phyloP scores from a whole-genome alignment of 37 sponge, comb jelly and placozoan species.

The Mnemiopsis leidyi region DNA sequence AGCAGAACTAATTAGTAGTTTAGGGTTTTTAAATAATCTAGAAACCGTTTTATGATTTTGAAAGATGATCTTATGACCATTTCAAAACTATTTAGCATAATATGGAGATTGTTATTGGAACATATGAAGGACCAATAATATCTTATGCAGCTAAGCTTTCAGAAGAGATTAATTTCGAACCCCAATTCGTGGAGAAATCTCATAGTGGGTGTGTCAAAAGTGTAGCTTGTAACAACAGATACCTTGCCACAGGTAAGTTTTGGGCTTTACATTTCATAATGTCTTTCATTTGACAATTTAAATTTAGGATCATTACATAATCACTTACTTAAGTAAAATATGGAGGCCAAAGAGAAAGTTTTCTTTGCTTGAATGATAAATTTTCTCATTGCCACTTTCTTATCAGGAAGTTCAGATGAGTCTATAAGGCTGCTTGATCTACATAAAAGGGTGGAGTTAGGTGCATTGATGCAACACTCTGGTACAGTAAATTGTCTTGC shows the following conservation, averaged over 20 bases:
- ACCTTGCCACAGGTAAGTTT: constrained; percentile 49
- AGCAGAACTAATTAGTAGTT: too few relatives aligned
- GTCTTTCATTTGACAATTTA: too few relatives aligned
- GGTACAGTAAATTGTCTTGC: constrained; percentile 18
- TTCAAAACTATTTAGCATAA: too few relatives aligned
- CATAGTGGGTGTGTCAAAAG: constrained; percentile 64
- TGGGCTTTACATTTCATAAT: too few relatives aligned
- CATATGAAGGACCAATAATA: constrained; percentile 44
- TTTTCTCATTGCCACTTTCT: background rate
- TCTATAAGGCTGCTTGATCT: constrained; percentile 56
- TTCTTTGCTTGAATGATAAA: background rate
- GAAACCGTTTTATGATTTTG: too few relatives aligned
- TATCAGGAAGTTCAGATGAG: constrained; percentile 62
- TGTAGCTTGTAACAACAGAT: constrained; percentile 47
- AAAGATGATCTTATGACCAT: too few relatives aligned
- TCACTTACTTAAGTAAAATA: too few relatives aligned
- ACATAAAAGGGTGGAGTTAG: constrained; percentile 57
- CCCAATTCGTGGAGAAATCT: constrained; percentile 44
- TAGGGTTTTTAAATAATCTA: too few relatives aligned
- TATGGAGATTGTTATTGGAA: constrained; percentile 65
- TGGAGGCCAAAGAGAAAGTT: background rate
- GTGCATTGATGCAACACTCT: constrained; percentile 51
- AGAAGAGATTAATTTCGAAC: background rate
- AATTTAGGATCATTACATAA: too few relatives aligned
- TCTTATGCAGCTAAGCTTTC: constrained; percentile 9